Percentiles rank a stretch among this genome's conserved stretches.
These are phyloP conservation scores for Thryonomys swinderianus DNA, from an alignment of 2,113 vertebrate species.

Conservation along the genomic window DNA sequence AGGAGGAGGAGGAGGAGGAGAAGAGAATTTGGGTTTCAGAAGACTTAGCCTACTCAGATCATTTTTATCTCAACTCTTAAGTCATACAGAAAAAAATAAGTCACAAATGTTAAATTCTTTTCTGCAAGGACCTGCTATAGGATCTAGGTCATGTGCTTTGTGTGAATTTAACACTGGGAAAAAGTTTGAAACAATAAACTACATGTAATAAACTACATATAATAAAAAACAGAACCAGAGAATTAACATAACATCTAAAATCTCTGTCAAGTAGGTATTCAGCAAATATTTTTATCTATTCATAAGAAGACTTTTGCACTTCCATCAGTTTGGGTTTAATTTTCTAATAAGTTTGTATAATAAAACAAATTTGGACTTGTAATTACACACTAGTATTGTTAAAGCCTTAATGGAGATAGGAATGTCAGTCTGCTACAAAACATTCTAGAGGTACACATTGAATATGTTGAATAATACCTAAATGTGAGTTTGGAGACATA, in stretches of 20 bases:
- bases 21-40: neutral
- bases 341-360: neutral
- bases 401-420: neutral
- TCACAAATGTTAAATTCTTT: neutral
- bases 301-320: neutral
- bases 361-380: neutral
- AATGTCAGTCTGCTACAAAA: neutral
- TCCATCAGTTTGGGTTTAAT: neutral
- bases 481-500: neutral
- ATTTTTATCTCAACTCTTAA: neutral
- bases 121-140: neutral
- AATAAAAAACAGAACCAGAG: neutral
- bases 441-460: neutral
- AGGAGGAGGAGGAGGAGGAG: too few species aligned
- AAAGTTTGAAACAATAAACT: neutral
- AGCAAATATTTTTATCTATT: neutral
- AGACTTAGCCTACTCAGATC: neutral
- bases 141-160: neutral
- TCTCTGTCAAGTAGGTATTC: neutral
- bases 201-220: too few species aligned
- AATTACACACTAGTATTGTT: neutral
- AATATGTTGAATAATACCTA: neutral
- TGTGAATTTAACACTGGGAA: neutral
- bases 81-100: slow-evolving; percentile 3
- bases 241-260: neutral